Conservation (phyloP, 2,797 vertebrate genomes). For the Thunnus albacares region DNA sequence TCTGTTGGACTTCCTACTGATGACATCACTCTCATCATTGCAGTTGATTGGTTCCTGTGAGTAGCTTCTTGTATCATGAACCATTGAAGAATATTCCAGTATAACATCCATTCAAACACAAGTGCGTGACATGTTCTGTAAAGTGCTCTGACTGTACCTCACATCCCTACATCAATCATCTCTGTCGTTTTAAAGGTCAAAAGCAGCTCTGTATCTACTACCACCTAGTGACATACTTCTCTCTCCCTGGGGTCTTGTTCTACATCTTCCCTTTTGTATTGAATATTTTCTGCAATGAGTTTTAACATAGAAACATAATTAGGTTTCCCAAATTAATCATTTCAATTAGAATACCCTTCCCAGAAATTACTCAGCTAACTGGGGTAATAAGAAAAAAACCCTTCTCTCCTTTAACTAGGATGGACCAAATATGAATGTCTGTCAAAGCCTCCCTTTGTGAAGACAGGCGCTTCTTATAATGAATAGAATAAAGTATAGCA, state of each 20-base stretch:
- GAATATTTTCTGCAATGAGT: constrained; percentile 82
- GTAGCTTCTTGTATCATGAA: constrained; percentile 73
- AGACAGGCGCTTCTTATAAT: not conserved
- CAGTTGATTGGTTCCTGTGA: constrained; percentile 99
- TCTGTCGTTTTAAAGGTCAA: constrained; percentile 60
- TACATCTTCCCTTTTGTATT: constrained; percentile 80
- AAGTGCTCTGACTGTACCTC: constrained; percentile 8
- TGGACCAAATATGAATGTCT: constrained; percentile 68
- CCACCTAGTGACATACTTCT: constrained; percentile 86
- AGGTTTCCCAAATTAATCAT: constrained; percentile 89
- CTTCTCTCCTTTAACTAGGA: constrained; percentile 75
- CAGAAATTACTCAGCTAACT: constrained; percentile 85
- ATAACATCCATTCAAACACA: not conserved
- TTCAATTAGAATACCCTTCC: constrained; percentile 87
- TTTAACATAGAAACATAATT: constrained; percentile 92
- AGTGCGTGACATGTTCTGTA: not conserved
- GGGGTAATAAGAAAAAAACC: constrained; percentile 80
- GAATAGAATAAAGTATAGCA: not conserved
- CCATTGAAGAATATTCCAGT: not conserved
- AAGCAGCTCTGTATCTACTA: constrained; percentile 60
- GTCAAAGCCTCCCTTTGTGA: constrained; percentile 12
- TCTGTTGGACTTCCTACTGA: constrained; percentile 98
- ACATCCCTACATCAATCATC: constrained; percentile 31
- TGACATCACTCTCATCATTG: constrained; percentile 98
- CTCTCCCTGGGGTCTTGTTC: constrained; percentile 81